Evolutionary conservation across 2,113 vertebrate genomes (phyloP).

Genomic region (Dasypus novemcinctus): DNA sequence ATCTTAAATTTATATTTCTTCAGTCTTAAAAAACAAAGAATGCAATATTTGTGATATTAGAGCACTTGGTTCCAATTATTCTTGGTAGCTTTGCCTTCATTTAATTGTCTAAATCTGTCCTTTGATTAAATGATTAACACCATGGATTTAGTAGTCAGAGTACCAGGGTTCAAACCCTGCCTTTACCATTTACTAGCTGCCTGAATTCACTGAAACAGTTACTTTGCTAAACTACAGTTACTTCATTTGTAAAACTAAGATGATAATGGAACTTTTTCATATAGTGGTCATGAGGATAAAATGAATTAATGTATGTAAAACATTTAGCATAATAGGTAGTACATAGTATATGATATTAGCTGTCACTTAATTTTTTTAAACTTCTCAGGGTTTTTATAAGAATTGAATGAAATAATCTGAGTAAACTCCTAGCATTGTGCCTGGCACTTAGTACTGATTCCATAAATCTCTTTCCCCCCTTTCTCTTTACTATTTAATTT

Average conservation of each 20-base stretch:
- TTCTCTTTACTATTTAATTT: conserved; percentile 11
- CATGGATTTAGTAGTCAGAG: neutral
- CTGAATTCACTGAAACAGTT: neutral
- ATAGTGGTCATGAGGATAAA: neutral
- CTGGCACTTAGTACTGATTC: neutral
- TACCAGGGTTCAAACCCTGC: neutral
- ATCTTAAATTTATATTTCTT: neutral
- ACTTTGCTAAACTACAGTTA: neutral
- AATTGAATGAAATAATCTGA: conserved; percentile 5
- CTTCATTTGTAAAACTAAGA: neutral
- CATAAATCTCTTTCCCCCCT: neutral
- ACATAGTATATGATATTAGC: neutral
- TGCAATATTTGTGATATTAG: neutral
- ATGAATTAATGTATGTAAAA: neutral
- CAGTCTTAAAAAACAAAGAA: neutral
- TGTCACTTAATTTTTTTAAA: neutral
- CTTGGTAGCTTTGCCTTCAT: neutral
- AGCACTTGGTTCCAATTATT: neutral
- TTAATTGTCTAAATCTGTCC: neutral
- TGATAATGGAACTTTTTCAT: neutral
- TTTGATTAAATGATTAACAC: neutral
- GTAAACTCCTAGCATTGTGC: neutral
- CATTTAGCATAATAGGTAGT: neutral
- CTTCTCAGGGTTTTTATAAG: neutral
- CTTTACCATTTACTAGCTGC: neutral